Percentiles rank a stretch among this genome's conserved stretches.
Conservation (phyloP, 2,888 invertebrate genomes). For the Oscheius sp. region DNA sequence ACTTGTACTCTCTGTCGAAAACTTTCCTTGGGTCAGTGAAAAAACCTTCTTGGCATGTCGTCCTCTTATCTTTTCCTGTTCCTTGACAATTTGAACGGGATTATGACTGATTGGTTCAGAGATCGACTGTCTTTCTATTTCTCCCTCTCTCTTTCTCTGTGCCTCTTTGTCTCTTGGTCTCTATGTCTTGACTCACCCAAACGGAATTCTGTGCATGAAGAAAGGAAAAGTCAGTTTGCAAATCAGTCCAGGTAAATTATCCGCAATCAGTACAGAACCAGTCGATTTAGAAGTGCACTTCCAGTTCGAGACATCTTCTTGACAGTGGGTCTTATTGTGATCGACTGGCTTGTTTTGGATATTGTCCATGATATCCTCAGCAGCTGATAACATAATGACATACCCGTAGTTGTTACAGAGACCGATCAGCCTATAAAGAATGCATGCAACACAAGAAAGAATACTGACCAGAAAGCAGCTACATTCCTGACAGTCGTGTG, state of each 20-base stretch:
- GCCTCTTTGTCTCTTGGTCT: neutral
- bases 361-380: constrained; percentile 81
- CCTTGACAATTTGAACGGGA: neutral
- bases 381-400: constrained; percentile 87
- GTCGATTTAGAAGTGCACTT: constrained; percentile 53
- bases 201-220: constrained; percentile 75
- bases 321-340: constrained; percentile 12
- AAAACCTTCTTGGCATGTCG: neutral
- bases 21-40: too few relatives aligned
- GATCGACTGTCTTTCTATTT: too few relatives aligned
- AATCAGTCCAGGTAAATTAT: constrained; percentile 82
- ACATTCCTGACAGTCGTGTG: constrained; percentile 10
- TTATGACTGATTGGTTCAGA: too few relatives aligned
- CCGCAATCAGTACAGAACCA: constrained; percentile 82
- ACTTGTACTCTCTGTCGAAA: too few relatives aligned
- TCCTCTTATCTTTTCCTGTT: neutral
- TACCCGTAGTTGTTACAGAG: constrained; percentile 88
- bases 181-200: constrained; percentile 68
- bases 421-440: constrained; percentile 80
- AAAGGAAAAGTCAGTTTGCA: constrained; percentile 83
- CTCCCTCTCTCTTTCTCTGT: neutral
- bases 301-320: constrained; percentile 17
- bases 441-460: neutral
- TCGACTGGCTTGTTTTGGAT: constrained; percentile 48
- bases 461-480: constrained; percentile 12